Conservation (phyloP, 1,140 invertebrate genomes). For the Danaus plexippus region DNA sequence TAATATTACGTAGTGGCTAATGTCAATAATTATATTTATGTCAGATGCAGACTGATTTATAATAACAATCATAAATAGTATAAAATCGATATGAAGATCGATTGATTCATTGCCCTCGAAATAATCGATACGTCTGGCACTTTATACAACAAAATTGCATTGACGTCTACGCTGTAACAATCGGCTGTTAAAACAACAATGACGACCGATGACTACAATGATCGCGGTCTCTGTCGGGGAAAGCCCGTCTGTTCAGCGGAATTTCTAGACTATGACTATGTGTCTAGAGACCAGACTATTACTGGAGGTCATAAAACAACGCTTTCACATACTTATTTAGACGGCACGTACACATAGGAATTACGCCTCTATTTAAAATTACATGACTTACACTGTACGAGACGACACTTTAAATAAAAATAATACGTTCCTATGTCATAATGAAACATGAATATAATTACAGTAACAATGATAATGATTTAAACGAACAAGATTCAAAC, state of each 20-base stretch:
- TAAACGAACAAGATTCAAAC: too few relatives aligned
- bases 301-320: conserved; percentile 58
- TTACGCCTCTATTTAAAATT: too few relatives aligned
- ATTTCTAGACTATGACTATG: conserved; percentile 62
- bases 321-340: conserved; percentile 58
- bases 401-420: too few relatives aligned
- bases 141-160: too few relatives aligned
- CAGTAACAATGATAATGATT: too few relatives aligned
- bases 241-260: conserved; percentile 53
- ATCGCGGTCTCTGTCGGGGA: conserved; percentile 40
- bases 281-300: conserved; percentile 58
- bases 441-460: too few relatives aligned
- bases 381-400: too few relatives aligned
- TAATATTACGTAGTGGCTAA: background rate
- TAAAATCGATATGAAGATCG: too few relatives aligned
- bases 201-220: conserved; percentile 21
- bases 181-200: conserved; percentile 18
- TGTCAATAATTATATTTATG: too few relatives aligned
- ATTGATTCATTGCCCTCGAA: background rate
- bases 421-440: too few relatives aligned
- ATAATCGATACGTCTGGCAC: background rate
- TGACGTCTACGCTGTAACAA: conserved; percentile 4
- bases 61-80: too few relatives aligned
- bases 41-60: too few relatives aligned
- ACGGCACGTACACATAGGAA: conserved; percentile 18